Evolutionary conservation across 2,113 vertebrate species (phyloP).

Genomic region (Carettochelys insculpta): DNA sequence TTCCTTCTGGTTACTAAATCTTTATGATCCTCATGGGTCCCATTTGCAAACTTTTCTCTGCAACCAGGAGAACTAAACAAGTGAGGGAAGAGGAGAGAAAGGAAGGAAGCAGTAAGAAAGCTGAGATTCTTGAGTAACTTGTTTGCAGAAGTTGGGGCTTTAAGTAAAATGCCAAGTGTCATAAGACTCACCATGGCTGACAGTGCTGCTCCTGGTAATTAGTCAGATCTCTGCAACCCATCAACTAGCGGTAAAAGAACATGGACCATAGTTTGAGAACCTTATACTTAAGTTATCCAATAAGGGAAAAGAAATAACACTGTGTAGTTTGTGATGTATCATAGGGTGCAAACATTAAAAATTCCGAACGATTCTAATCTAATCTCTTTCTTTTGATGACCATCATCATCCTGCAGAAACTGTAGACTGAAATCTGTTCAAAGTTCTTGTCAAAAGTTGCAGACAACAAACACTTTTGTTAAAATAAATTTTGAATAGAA

Average conservation of each 20-base stretch:
- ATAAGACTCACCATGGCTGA: not conserved
- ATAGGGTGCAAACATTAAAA: not conserved
- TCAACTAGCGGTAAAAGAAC: not conserved
- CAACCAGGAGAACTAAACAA: not conserved
- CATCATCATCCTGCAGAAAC: not conserved
- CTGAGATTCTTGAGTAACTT: not conserved
- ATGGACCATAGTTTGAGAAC: not conserved
- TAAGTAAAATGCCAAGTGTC: rapidly evolving
- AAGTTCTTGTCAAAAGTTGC: not conserved
- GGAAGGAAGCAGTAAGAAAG: not conserved
- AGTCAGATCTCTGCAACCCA: not conserved
- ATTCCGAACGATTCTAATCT: rapidly evolving
- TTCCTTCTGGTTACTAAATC: not conserved
- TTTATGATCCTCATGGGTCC: not conserved
- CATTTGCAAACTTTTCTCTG: not conserved
- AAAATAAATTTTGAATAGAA: not conserved
- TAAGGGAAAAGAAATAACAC: not conserved
- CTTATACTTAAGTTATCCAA: rapidly evolving
- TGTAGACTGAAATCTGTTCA: not conserved
- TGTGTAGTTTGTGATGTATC: rapidly evolving
- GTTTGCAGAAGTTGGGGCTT: rapidly evolving
- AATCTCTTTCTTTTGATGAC: not conserved
- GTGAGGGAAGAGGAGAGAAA: too few relatives aligned
- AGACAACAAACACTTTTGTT: not conserved
- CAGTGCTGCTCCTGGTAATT: not conserved